Percentiles rank a stretch among this genome's conserved stretches.
Conservation (phyloP, 2,888 invertebrate species). For the Plutella xylostella region DNA sequence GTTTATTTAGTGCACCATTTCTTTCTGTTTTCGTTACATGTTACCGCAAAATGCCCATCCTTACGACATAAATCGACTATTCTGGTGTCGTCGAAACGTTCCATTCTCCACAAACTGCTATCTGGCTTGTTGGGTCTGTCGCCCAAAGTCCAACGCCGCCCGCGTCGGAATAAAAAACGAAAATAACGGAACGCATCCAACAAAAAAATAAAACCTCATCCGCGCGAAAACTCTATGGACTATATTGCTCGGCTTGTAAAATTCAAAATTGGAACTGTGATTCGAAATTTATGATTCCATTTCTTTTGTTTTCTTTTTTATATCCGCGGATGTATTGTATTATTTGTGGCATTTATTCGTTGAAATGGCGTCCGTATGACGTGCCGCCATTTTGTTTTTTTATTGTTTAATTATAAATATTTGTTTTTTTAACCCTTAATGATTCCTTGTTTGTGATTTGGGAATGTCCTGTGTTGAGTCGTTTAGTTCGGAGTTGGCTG, state of each 20-base stretch:
- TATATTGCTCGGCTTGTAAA: constrained; percentile 23
- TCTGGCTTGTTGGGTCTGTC: constrained; percentile 58
- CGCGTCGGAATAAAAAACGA: constrained; percentile 69
- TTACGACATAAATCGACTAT: no score
- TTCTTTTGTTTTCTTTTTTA: constrained; percentile 8
- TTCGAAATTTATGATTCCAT: constrained; percentile 29
- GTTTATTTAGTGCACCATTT: constrained; percentile 69
- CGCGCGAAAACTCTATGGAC: constrained; percentile 29
- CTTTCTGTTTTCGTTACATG: constrained; percentile 68
- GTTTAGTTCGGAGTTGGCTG: constrained; percentile 69
- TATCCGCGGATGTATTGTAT: constrained; percentile 35
- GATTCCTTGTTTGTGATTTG: constrained; percentile 17
- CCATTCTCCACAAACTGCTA: constrained; percentile 36
- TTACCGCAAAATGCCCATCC: constrained; percentile 65
- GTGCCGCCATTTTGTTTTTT: constrained; percentile 21
- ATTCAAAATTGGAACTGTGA: constrained; percentile 53
- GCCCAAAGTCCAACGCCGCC: constrained; percentile 66
- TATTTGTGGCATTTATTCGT: constrained; percentile 49
- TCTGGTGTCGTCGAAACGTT: no score
- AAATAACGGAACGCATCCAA: constrained; percentile 38
- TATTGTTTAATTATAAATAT: neutral
- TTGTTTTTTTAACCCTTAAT: neutral
- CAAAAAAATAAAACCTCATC: constrained; percentile 9
- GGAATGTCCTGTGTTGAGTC: constrained; percentile 21
- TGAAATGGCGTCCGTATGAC: constrained; percentile 31